Conservation (phyloP, 2,888 invertebrate genomes). For the Teleogryllus oceanicus region DNA sequence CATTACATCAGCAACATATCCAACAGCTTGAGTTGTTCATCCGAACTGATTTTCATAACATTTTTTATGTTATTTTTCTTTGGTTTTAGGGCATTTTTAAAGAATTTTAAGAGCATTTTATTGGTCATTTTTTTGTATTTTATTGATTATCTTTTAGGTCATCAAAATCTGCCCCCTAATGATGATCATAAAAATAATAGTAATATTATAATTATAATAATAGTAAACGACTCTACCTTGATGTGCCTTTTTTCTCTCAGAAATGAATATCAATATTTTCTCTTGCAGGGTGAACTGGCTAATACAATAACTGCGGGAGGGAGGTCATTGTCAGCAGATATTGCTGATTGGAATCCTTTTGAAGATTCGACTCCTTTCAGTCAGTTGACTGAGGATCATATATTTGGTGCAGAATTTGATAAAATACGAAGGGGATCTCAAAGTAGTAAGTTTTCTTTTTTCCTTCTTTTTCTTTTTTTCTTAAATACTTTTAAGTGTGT, state of each 20-base stretch:
- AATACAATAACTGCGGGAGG: slow-evolving; percentile 45
- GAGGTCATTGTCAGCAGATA: slow-evolving; percentile 55
- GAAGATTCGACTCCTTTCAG: slow-evolving; percentile 68
- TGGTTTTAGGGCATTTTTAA: too few relatives aligned
- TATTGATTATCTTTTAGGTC: too few relatives aligned
- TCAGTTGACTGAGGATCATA: slow-evolving; percentile 73
- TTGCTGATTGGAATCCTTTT: slow-evolving; percentile 80
- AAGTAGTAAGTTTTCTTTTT: slow-evolving; percentile 59
- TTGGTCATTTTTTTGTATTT: too few relatives aligned
- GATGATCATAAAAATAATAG: background rate
- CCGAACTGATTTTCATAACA: too few relatives aligned
- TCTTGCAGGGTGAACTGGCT: slow-evolving; percentile 47
- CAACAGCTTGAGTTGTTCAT: too few relatives aligned
- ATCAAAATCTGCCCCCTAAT: background rate
- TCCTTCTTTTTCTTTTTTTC: slow-evolving; percentile 22
- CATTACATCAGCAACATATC: too few relatives aligned
- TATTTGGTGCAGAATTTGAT: slow-evolving; percentile 80
- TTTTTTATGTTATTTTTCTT: too few relatives aligned
- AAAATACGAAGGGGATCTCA: slow-evolving; percentile 74
- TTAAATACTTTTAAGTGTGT: background rate
- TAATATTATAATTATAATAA: background rate
- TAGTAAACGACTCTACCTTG: background rate
- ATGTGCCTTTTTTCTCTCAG: background rate
- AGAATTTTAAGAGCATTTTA: too few relatives aligned
- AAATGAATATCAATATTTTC: background rate